Evolutionary conservation across 2,113 vertebrate species (phyloP).

Genomic region (Zosterops japonicus): DNA sequence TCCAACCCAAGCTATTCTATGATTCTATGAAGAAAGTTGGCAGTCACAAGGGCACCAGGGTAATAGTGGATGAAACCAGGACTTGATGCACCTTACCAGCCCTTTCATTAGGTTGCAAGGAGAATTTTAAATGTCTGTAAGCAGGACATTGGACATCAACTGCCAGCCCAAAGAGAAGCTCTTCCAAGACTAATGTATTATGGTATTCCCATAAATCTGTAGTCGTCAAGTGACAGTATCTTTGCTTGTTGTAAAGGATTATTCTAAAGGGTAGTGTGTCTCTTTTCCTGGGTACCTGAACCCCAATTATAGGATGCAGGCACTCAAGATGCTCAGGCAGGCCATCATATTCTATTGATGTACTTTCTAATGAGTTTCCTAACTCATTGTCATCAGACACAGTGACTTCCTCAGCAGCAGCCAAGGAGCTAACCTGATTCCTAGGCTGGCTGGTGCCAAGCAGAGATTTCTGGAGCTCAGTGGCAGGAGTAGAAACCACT

Average conservation of each 20-base stretch:
- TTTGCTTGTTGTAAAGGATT: not conserved
- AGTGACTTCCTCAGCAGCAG: not conserved
- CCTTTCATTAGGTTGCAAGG: not conserved
- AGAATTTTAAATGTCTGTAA: not conserved
- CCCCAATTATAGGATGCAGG: not conserved
- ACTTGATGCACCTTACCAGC: not conserved
- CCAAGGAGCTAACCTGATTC: not conserved
- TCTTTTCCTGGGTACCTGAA: not conserved
- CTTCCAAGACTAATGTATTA: not conserved
- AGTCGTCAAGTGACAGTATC: not conserved
- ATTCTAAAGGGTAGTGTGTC: not conserved
- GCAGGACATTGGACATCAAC: not conserved
- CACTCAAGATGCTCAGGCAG: not conserved
- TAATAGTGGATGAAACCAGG: not conserved
- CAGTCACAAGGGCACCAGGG: fast-evolving
- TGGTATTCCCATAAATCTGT: not conserved
- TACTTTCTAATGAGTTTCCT: not conserved
- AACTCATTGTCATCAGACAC: not conserved
- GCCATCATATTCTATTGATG: not conserved
- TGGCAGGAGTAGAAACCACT: not conserved
- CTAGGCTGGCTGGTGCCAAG: not conserved
- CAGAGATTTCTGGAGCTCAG: not conserved
- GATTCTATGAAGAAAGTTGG: not conserved
- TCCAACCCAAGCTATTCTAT: not conserved
- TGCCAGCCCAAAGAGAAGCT: not conserved